Conservation (phyloP, 1,140 invertebrate genomes). For the Tyrophagus putrescentiae region DNA sequence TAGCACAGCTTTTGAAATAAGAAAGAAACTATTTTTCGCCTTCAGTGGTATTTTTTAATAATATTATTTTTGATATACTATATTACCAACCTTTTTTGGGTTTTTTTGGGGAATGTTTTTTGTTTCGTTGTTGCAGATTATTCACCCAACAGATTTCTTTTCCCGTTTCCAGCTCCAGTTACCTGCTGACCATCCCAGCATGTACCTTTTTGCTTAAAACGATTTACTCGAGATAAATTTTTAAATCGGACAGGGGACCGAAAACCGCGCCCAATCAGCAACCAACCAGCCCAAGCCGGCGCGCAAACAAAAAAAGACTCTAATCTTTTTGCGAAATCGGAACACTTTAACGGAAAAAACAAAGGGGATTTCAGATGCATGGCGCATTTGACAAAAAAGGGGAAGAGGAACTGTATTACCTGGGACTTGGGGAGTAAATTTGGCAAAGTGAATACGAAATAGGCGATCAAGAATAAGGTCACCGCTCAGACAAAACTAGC, state of each 20-base stretch:
- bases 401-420: constrained; percentile 67
- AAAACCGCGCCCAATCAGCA: background rate
- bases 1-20: constrained; percentile 19
- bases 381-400: constrained; percentile 69
- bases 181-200: constrained; percentile 93
- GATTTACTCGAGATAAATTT: constrained; percentile 91
- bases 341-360: constrained; percentile 28
- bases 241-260: no score
- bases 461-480: constrained; percentile 7
- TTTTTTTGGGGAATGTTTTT: constrained; percentile 75
- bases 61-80: no score
- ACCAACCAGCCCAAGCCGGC: constrained; percentile 9
- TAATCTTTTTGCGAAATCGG: constrained; percentile 21
- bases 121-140: constrained; percentile 90
- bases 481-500: background rate
- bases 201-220: constrained; percentile 93
- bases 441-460: constrained; percentile 52
- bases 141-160: constrained; percentile 98
- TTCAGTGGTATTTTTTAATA: constrained; percentile 54
- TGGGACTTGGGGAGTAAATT: constrained; percentile 66
- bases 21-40: constrained; percentile 19
- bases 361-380: constrained; percentile 76
- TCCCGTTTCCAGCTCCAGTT: constrained; percentile 87
- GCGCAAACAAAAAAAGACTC: constrained; percentile 21
- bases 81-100: no score